Percentiles rank a stretch among this genome's conserved stretches.
phyloP scores from a whole-genome alignment of 2,888 invertebrate genomes.

The Seladonia tumulorum region DNA sequence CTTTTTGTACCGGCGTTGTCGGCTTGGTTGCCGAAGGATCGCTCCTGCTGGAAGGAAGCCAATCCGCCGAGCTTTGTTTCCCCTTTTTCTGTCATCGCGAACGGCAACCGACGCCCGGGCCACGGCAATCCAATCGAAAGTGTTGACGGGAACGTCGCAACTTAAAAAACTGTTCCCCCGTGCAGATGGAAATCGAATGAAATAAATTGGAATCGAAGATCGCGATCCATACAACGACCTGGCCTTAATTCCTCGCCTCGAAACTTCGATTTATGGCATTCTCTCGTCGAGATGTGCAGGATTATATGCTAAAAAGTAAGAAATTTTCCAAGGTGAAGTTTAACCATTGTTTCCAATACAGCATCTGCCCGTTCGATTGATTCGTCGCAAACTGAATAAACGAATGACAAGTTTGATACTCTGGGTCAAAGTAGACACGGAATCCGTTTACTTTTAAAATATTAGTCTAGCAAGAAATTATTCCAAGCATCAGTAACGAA shows the following conservation, averaged over 20 bases:
- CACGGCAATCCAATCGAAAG: conserved; percentile 53
- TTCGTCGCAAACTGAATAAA: no score
- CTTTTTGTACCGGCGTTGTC: conserved; percentile 32
- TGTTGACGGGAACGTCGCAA: conserved; percentile 30
- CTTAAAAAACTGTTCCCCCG: conserved; percentile 12
- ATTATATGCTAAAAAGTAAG: no score
- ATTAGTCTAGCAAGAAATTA: neutral
- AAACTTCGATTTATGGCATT: no score
- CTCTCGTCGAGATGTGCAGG: no score
- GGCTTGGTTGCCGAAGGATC: conserved; percentile 31
- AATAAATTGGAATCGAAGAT: conserved; percentile 21
- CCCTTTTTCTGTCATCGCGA: conserved; percentile 29
- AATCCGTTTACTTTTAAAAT: no score
- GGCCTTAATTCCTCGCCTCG: no score
- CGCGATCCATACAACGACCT: neutral
- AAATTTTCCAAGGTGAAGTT: no score
- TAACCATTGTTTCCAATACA: no score
- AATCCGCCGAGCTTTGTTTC: conserved; percentile 53
- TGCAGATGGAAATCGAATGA: neutral
- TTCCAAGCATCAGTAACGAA: neutral
- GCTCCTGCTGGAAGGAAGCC: conserved; percentile 63
- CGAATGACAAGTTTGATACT: no score
- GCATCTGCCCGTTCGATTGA: no score
- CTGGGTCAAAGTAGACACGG: no score
- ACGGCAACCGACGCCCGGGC: conserved; percentile 14